A percentile compares a stretch with the other conserved stretches of the same genome.
These are phyloP conservation scores for Archegozetes longisetosus DNA, from an alignment of 1,140 invertebrate genomes.

Conservation along the genomic window DNA sequence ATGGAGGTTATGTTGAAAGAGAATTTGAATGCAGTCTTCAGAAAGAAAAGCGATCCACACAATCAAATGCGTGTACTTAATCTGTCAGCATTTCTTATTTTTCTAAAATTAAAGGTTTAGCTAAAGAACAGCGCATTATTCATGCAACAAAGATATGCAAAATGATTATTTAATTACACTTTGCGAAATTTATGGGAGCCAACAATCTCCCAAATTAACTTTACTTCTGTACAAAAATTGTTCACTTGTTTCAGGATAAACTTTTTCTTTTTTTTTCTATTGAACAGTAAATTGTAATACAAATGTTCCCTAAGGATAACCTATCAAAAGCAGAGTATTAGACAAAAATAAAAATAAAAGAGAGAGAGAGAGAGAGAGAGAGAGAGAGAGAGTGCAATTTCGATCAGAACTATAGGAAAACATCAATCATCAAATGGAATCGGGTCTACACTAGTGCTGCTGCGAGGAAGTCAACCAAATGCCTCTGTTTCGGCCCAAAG, in stretches of 20 bases:
- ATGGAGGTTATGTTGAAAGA: not conserved
- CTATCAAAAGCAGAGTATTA: not conserved
- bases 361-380: not conserved
- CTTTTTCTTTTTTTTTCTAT: not conserved
- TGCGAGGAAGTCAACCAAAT: not conserved
- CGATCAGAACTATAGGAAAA: not conserved
- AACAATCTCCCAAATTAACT: no score
- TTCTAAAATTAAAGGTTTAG: no score
- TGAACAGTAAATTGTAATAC: not conserved
- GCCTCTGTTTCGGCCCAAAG: not conserved
- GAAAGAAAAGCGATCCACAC: not conserved
- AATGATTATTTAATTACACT: not conserved
- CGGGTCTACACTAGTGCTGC: not conserved
- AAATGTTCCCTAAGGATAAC: not conserved
- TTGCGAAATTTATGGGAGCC: no score
- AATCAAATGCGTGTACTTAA: not conserved
- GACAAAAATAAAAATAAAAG: not conserved
- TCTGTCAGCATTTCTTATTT: no score
- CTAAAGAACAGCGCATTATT: no score
- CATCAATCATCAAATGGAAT: not conserved
- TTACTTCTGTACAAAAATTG: no score
- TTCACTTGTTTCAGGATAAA: no score
- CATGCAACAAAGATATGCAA: not conserved
- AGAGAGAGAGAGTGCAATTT: not conserved
- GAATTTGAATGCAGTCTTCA: not conserved